Evolutionary conservation across 2,797 vertebrate species (phyloP).

Genomic region (Hapalemur alaotrensis): DNA sequence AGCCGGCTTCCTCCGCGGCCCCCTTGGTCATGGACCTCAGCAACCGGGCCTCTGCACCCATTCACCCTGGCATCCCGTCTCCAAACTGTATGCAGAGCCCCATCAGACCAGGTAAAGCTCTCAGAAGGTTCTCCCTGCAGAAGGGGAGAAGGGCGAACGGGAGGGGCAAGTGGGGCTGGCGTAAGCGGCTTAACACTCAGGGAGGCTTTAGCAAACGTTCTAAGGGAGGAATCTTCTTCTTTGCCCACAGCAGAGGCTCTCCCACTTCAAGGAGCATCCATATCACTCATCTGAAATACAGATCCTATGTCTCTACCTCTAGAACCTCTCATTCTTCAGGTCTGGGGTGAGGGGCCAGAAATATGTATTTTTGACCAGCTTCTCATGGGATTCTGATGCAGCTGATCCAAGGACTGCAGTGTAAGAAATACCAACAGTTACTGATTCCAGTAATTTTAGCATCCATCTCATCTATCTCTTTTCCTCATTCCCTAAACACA

Average conservation of each 20-base stretch:
- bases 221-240: background rate
- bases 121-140: background rate
- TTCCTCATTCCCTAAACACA: background rate
- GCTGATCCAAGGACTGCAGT: background rate
- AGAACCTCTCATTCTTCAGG: background rate
- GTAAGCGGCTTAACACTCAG: background rate
- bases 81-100: slow-evolving; percentile 93
- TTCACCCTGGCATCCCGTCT: slow-evolving; percentile 88
- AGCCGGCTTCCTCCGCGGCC: slow-evolving; percentile 85
- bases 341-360: background rate
- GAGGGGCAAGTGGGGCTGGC: too few species aligned
- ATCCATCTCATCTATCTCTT: background rate
- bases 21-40: slow-evolving; percentile 95
- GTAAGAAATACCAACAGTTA: background rate
- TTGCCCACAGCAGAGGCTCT: background rate
- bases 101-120: slow-evolving; percentile 91
- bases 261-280: background rate
- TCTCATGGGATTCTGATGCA: background rate
- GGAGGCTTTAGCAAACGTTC: background rate
- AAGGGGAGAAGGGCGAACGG: background rate
- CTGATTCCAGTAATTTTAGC: background rate
- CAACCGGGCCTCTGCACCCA: slow-evolving; percentile 90
- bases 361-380: background rate
- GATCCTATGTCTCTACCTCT: background rate
- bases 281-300: background rate